These are phyloP conservation scores for Xiphorhynchus elegans DNA, from an alignment of 2,113 vertebrate species.

Conservation along the genomic window DNA sequence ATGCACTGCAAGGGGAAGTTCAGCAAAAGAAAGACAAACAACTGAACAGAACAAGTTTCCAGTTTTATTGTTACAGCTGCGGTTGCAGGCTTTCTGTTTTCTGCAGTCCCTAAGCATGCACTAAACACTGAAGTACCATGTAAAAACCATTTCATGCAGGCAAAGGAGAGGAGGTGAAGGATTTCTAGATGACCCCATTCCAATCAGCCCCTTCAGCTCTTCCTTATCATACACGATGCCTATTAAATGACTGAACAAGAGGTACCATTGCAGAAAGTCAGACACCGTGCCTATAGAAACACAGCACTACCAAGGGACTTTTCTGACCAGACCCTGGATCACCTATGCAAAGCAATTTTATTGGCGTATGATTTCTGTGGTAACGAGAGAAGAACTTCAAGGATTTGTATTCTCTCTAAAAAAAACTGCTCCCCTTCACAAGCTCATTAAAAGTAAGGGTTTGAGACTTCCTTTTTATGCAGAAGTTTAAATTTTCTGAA, in stretches of 20 bases:
- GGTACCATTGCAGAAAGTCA: not conserved
- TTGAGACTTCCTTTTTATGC: not conserved
- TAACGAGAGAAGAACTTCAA: not conserved
- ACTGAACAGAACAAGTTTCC: not conserved
- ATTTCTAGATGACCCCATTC: not conserved
- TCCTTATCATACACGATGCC: not conserved
- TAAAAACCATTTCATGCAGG: not conserved
- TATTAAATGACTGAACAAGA: not conserved
- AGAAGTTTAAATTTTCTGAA: not conserved
- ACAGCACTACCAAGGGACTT: not conserved
- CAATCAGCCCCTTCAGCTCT: not conserved
- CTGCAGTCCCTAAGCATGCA: not conserved
- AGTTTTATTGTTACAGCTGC: conserved; percentile 41
- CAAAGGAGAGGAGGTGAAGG: not conserved
- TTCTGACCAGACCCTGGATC: not conserved
- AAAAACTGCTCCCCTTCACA: not conserved
- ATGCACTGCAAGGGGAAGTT: not conserved
- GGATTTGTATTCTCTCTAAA: not conserved
- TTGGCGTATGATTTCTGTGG: not conserved
- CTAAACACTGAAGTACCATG: not conserved
- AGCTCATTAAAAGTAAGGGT: not conserved
- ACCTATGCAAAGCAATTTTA: not conserved
- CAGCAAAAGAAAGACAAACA: not conserved
- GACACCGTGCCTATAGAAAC: not conserved
- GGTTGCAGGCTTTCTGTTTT: not conserved